phyloP scores from a whole-genome alignment of 2,797 vertebrate species.

The Tapirus indicus region DNA sequence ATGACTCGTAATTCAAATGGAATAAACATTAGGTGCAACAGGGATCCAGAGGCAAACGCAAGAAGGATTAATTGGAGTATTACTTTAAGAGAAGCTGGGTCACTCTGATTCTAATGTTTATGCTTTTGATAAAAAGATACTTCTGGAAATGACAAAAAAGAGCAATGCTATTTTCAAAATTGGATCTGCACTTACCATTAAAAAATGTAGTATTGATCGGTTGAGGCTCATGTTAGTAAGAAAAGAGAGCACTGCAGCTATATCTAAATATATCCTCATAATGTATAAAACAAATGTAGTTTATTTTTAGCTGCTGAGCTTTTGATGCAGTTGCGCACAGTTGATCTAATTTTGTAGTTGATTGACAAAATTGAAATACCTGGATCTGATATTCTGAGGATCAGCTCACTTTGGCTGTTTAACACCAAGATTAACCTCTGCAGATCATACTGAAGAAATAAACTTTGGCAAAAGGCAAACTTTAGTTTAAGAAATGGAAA shows the following conservation, averaged over 20 bases:
- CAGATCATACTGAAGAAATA: background rate
- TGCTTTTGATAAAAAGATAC: background rate
- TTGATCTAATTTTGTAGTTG: background rate
- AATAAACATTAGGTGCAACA: rapidly evolving
- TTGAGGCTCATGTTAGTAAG: background rate
- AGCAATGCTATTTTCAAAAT: background rate
- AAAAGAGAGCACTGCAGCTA: background rate
- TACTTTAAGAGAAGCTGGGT: background rate
- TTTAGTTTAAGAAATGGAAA: background rate
- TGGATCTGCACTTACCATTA: background rate
- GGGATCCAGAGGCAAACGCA: background rate
- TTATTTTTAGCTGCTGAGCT: background rate
- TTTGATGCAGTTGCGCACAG: background rate
- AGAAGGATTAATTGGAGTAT: background rate
- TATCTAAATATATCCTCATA: background rate
- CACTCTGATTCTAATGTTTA: background rate
- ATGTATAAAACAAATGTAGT: background rate
- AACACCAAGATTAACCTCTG: background rate
- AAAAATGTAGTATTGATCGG: background rate
- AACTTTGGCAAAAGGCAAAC: background rate
- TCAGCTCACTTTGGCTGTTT: background rate
- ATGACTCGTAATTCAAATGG: background rate
- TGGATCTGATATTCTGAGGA: background rate
- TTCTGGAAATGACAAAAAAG: background rate
- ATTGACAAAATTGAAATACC: background rate